Evolutionary conservation across 2,797 vertebrate genomes (phyloP), one percentile per base, ranked within the genome.

Genomic region (Periparus ater): DNA sequence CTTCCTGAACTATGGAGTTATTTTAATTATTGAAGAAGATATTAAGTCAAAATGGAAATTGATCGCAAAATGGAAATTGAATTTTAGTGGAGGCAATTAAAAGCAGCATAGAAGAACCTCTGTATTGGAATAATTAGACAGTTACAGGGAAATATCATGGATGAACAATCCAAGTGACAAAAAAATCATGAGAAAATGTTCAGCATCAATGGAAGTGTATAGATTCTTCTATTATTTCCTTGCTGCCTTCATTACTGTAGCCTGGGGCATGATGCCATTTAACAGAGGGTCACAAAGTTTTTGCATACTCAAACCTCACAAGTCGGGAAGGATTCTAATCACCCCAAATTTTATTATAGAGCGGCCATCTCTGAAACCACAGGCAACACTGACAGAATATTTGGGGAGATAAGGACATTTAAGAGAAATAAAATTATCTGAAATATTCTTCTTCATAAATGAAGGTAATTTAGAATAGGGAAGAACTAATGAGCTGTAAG

Each of bases 1-100:
- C 7, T 73, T 72, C 26, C 20, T 72, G 12, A 42, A n/a, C 11
- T n/a, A 11, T 13, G 2, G 11, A 2, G 0, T 0, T 10, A 17
- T 74, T 65, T 27, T 36, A 42, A 89, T 40, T 67, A 32, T 53
- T 82, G 32, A 68, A 68, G 19, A 67, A 67, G 11, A 29, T 50
- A 53, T 23, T 82, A 50, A 68, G 45, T 83, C 26, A 73, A 91
- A 92, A 42, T 50, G 5, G 20, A 88, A 81, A 66, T 62, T 40
- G 5, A 54, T 84, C n/a, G 50, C 32, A 67, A 87, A 85, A 67
- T 29, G 47, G n/a, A 80, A 85, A 68, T 29, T 58, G 6, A 84
- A 55, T 67, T 91, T 76, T 63, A 27, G 12, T 55, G 18, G 10
- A 61, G 17, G 17, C 21, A 73, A 17, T 26, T 70, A 44, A 73